Percentiles rank a stretch among this genome's conserved stretches.
Evolutionary conservation across 2,888 invertebrate species (phyloP).

Genomic region (Dromius quadrimaculatus): DNA sequence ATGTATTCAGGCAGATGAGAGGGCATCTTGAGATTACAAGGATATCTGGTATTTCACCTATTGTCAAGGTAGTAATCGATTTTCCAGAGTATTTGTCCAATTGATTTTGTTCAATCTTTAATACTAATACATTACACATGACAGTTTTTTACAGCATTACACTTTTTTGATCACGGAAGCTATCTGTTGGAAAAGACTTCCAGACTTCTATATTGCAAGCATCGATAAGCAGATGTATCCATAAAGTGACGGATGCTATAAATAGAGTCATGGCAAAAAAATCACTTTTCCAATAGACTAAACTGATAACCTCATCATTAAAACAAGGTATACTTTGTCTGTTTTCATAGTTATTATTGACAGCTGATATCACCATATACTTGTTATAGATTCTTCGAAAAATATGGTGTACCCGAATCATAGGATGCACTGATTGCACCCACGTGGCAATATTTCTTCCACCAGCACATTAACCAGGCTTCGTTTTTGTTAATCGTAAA

Average conservation of each 20-base stretch:
- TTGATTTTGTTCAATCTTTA: background rate
- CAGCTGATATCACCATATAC: too few species aligned
- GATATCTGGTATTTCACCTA: background rate
- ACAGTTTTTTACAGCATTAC: background rate
- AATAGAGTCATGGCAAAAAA: background rate
- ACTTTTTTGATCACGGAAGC: background rate
- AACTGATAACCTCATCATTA: too few species aligned
- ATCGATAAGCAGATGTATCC: background rate
- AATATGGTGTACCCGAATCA: too few species aligned
- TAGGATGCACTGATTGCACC: too few species aligned
- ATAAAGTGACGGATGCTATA: background rate
- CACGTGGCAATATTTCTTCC: too few species aligned
- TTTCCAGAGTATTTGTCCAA: too few species aligned
- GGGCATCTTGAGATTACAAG: background rate
- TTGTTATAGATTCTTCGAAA: too few species aligned
- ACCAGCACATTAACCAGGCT: too few species aligned
- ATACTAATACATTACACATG: too few species aligned
- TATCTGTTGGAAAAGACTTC: conserved; percentile 1
- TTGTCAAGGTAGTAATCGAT: background rate
- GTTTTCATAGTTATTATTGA: too few species aligned
- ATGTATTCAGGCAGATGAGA: background rate
- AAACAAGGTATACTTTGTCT: too few species aligned
- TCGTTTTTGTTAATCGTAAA: too few species aligned
- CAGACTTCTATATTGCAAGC: background rate
- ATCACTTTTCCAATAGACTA: background rate